These are phyloP conservation scores for Onthophagus taurus DNA, from an alignment of 1,140 invertebrate genomes.

Conservation along the genomic window DNA sequence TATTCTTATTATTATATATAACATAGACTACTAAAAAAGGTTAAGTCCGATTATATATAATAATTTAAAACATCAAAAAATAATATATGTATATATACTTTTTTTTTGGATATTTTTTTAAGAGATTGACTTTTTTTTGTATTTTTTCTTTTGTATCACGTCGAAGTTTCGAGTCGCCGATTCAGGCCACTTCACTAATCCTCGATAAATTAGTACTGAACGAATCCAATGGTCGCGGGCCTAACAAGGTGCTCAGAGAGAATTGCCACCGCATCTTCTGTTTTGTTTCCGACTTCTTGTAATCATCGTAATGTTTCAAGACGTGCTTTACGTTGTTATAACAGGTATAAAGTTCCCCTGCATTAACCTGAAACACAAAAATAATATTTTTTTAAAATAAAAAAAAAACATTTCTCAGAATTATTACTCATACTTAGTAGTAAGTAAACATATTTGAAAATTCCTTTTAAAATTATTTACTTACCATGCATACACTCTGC, in stretches of 20 bases:
- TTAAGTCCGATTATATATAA: too few species aligned
- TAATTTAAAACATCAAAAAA: neutral
- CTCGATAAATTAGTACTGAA: constrained; percentile 10
- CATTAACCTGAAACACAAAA: constrained; percentile 5
- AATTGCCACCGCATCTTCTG: constrained; percentile 10
- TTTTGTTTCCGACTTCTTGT: neutral
- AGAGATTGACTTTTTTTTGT: neutral
- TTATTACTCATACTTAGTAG: neutral
- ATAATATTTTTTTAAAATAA: neutral
- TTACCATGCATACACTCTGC: constrained; percentile 12
- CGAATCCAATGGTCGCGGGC: constrained; percentile 9
- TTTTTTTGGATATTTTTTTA: constrained; percentile 3
- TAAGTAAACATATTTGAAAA: neutral
- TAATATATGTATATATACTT: too few species aligned
- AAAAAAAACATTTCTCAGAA: constrained; percentile 1
- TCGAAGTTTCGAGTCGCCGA: neutral
- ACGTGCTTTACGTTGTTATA: constrained; percentile 1
- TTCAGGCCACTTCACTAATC: constrained; percentile 14
- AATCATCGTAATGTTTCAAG: constrained; percentile 10
- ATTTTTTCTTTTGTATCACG: neutral
- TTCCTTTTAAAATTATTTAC: neutral
- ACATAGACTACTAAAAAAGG: too few species aligned
- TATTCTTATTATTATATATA: too few species aligned
- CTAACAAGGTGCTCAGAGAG: constrained; percentile 7
- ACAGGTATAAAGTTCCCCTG: constrained; percentile 8